Conservation (phyloP, 2,113 vertebrate genomes). For the Spermophilus dauricus region DNA sequence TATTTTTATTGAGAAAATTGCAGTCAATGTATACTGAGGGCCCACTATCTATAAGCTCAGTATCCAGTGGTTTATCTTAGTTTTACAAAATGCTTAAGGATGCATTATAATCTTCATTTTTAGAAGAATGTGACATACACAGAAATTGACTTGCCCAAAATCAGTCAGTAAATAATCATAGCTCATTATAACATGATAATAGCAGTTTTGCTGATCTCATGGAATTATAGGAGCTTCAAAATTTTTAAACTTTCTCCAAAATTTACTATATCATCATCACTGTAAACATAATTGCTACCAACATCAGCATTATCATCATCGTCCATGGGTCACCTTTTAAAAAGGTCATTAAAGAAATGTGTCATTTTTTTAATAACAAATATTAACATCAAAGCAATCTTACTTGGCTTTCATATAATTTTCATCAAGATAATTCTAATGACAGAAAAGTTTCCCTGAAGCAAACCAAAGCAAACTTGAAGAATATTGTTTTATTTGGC, state of each 20-base stretch:
- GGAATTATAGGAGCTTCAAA: background rate
- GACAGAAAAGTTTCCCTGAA: background rate
- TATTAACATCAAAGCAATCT: slow-evolving; percentile 36
- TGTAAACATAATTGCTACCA: background rate
- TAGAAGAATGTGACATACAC: background rate
- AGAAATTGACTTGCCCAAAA: background rate
- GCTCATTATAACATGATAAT: background rate
- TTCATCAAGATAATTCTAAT: background rate
- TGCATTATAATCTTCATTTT: background rate
- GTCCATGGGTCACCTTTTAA: background rate
- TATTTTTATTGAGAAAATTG: background rate
- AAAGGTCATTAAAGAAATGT: background rate
- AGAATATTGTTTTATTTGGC: background rate
- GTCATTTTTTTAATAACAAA: background rate
- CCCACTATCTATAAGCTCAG: no score
- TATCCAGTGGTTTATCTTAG: background rate
- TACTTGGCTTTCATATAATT: background rate
- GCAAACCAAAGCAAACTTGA: background rate
- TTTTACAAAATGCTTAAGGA: background rate
- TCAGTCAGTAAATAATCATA: background rate
- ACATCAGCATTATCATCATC: background rate
- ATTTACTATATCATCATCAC: background rate
- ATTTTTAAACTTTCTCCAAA: background rate
- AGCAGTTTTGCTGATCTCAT: background rate
- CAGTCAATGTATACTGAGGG: background rate